Evolutionary conservation across 1,140 invertebrate species (phyloP).

Genomic region (Laupala kohalensis): DNA sequence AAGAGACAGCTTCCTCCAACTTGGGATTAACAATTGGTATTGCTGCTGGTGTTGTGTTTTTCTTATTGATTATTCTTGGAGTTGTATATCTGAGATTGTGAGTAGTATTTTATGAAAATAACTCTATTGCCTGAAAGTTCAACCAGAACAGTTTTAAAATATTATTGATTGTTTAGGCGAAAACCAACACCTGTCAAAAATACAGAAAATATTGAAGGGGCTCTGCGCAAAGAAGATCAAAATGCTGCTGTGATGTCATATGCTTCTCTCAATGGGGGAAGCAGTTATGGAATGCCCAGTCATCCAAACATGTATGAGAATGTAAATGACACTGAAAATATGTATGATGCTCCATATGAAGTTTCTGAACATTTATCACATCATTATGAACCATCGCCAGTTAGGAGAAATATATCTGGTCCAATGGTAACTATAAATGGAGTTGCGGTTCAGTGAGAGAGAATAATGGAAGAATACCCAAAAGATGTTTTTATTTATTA

Average conservation of each 20-base stretch:
- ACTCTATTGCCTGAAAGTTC: background rate
- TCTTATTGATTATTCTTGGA: constrained; percentile 57
- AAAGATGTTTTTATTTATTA: no score
- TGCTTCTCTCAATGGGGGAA: constrained; percentile 57
- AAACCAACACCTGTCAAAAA: constrained; percentile 75
- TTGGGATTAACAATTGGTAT: constrained; percentile 66
- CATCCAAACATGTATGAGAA: constrained; percentile 56
- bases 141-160: background rate
- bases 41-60: constrained; percentile 59
- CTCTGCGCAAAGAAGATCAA: constrained; percentile 68
- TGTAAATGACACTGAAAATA: constrained; percentile 44
- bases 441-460: constrained; percentile 49
- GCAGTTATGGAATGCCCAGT: constrained; percentile 28
- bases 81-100: constrained; percentile 64
- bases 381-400: constrained; percentile 55
- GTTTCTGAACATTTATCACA: constrained; percentile 35
- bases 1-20: constrained; percentile 48
- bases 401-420: constrained; percentile 29
- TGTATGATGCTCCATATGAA: constrained; percentile 41
- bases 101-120: constrained; percentile 28
- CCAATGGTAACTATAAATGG: constrained; percentile 59
- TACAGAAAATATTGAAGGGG: constrained; percentile 72
- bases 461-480: no score
- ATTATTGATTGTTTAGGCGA: constrained; percentile 33
- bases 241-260: constrained; percentile 77